Evolutionary conservation across 2,888 invertebrate species (phyloP).

Genomic region (Coremacera marginata): DNA sequence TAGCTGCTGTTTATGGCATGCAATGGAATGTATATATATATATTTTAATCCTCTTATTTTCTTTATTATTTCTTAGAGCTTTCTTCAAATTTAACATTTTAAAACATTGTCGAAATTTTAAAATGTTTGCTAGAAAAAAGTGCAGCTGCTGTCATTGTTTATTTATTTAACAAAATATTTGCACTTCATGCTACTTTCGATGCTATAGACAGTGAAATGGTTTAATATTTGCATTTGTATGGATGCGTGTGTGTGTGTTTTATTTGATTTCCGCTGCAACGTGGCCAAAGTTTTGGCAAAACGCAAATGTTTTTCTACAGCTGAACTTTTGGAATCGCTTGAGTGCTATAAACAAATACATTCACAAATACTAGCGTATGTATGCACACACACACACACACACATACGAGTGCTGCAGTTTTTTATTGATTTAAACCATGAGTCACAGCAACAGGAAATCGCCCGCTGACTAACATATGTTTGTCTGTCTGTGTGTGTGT

Average conservation of each 20-base stretch:
- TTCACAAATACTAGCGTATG: background rate
- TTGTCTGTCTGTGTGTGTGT: background rate
- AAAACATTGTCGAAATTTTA: no score
- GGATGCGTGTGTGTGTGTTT: background rate
- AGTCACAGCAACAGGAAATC: no score
- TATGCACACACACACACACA: background rate
- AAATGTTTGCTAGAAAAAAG: no score
- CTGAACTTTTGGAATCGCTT: background rate
- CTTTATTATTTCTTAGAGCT: no score
- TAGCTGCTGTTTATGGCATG: slow-evolving; percentile 12
- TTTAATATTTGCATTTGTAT: background rate
- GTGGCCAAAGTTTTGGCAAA: background rate
- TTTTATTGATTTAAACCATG: background rate
- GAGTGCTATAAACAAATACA: background rate
- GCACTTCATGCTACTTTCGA: background rate
- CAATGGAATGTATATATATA: slow-evolving; percentile 2
- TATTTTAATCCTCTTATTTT: no score
- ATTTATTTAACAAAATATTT: background rate
- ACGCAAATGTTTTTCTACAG: background rate
- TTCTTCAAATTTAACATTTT: background rate
- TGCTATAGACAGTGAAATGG: background rate
- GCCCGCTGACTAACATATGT: background rate
- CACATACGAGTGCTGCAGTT: background rate
- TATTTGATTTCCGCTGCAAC: background rate
- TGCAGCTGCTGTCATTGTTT: background rate